Conservation (phyloP, 2,888 invertebrate species). For the Allophyes oxyacanthae region DNA sequence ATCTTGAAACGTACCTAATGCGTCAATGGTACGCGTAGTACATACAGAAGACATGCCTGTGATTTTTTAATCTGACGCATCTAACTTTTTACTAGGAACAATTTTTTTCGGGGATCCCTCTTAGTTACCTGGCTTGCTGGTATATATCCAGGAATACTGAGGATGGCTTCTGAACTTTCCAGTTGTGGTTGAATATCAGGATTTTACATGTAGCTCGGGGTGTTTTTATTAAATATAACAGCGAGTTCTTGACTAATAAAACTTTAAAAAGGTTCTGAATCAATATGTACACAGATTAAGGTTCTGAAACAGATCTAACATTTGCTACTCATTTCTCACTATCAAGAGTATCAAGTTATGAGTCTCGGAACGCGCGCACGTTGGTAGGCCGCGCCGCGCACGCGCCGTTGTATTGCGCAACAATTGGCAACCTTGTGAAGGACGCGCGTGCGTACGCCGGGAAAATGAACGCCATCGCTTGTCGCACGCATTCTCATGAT, state of each 20-base stretch:
- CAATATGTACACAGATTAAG: background rate
- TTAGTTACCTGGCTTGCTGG: too few relatives aligned
- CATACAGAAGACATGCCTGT: slow-evolving; percentile 9
- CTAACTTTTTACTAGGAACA: too few relatives aligned
- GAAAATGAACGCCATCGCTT: slow-evolving; percentile 66
- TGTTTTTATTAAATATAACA: too few relatives aligned
- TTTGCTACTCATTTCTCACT: slow-evolving; percentile 3
- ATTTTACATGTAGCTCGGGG: too few relatives aligned
- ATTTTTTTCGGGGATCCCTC: too few relatives aligned
- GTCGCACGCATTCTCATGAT: slow-evolving; percentile 68
- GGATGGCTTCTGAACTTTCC: too few relatives aligned
- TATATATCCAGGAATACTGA: too few relatives aligned
- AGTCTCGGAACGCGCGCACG: slow-evolving; percentile 9
- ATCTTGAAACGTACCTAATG: slow-evolving; percentile 37
- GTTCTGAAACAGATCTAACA: slow-evolving; percentile 1
- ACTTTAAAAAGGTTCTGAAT: too few relatives aligned
- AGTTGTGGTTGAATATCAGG: too few relatives aligned
- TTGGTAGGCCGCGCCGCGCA: slow-evolving; percentile 22
- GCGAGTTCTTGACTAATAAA: too few relatives aligned
- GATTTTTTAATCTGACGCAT: background rate
- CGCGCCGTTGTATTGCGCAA: slow-evolving; percentile 64
- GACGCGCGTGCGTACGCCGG: slow-evolving; percentile 73
- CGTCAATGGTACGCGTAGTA: slow-evolving; percentile 22
- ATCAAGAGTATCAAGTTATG: slow-evolving; percentile 3
- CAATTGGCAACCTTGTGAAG: slow-evolving; percentile 82